These are phyloP conservation scores for Acrocyrtus sp. DNA, from an alignment of 2,888 invertebrate species.

Conservation along the genomic window DNA sequence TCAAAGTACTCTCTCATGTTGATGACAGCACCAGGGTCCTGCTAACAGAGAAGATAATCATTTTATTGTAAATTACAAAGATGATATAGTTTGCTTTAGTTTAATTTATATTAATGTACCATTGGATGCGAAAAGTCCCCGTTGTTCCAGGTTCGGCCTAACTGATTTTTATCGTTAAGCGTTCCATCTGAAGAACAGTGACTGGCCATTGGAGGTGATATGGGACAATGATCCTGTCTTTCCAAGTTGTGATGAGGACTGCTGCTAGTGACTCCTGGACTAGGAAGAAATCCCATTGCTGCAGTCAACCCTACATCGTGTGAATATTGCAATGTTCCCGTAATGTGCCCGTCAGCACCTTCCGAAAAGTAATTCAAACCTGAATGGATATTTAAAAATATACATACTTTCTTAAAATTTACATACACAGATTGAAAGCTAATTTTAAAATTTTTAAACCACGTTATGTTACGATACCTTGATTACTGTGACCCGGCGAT, in stretches of 20 bases:
- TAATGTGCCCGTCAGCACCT: slow-evolving; percentile 37
- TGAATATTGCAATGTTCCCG: slow-evolving; percentile 34
- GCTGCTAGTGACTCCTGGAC: slow-evolving; percentile 42
- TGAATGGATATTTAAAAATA: background rate
- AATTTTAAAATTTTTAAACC: background rate
- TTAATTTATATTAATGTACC: slow-evolving; percentile 10
- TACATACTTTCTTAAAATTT: background rate
- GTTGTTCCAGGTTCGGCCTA: slow-evolving; percentile 16
- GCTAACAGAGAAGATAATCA: background rate
- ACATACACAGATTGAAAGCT: background rate
- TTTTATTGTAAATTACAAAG: background rate
- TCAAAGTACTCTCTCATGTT: slow-evolving; percentile 38
- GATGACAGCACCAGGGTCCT: slow-evolving; percentile 16
- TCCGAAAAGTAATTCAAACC: slow-evolving; percentile 22
- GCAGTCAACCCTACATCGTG: slow-evolving; percentile 24
- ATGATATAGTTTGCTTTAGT: background rate
- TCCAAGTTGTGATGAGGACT: slow-evolving; percentile 26
- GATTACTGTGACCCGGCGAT: slow-evolving; percentile 41
- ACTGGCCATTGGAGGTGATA: slow-evolving; percentile 27
- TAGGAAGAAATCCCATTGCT: slow-evolving; percentile 39
- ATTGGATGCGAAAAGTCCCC: slow-evolving; percentile 29
- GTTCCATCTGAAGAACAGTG: slow-evolving; percentile 15
- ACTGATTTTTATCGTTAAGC: slow-evolving; percentile 8
- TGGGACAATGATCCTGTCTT: slow-evolving; percentile 19
- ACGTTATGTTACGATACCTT: slow-evolving; percentile 24